phyloP scores from a whole-genome alignment of 1,140 invertebrate species.

The Oryctes rhinoceros region DNA sequence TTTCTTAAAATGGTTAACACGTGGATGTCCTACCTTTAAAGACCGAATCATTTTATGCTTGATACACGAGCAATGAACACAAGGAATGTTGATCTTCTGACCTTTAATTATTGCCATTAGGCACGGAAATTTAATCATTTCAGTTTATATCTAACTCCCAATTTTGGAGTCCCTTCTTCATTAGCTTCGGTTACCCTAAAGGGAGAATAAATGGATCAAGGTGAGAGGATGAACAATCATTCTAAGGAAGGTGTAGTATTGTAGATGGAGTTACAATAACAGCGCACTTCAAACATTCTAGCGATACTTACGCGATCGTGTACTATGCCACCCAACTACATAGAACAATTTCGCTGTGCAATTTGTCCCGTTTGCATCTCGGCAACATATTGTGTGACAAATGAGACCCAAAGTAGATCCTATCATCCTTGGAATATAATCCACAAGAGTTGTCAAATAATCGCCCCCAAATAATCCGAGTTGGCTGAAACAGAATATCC shows the following conservation, averaged over 20 bases:
- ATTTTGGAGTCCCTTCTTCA: neutral
- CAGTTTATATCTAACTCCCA: neutral
- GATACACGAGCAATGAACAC: neutral
- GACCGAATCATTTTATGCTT: neutral
- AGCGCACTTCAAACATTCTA: constrained; percentile 15
- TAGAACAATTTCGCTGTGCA: constrained; percentile 9
- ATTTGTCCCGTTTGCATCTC: constrained; percentile 29
- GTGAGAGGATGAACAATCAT: constrained; percentile 6
- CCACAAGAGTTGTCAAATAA: constrained; percentile 43
- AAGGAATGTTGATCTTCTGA: neutral
- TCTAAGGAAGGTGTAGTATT: neutral
- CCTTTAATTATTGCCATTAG: neutral
- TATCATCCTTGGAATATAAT: constrained; percentile 41
- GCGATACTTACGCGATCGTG: neutral
- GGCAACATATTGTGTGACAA: constrained; percentile 41
- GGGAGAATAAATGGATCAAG: neutral
- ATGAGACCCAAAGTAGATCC: constrained; percentile 40
- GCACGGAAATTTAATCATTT: neutral
- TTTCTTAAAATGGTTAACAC: too few relatives aligned
- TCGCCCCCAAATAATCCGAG: constrained; percentile 37
- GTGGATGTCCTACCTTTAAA: too few relatives aligned
- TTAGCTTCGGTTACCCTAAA: neutral
- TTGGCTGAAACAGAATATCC: constrained; percentile 41
- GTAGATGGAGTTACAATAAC: neutral
- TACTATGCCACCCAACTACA: neutral